phyloP scores from a whole-genome alignment of 2,113 vertebrate genomes.

The Varanus komodoensis region DNA sequence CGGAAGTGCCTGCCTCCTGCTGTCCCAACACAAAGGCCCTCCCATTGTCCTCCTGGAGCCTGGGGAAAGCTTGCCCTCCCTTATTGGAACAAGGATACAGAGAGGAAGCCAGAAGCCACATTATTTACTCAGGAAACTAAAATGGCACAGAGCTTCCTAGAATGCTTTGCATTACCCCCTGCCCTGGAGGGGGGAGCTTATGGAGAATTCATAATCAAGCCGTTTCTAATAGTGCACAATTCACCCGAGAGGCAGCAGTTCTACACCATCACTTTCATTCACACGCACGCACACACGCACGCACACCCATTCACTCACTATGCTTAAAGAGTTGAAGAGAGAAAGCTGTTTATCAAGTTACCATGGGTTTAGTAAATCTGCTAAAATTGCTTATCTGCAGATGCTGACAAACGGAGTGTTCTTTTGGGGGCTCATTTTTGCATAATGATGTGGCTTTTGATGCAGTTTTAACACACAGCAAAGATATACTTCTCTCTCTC shows the following conservation, averaged over 20 bases:
- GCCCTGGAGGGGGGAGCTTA: rapidly evolving
- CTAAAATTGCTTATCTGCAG: background rate
- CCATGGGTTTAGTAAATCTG: background rate
- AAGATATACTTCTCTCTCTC: background rate
- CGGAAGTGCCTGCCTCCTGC: background rate
- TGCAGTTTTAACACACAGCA: rapidly evolving
- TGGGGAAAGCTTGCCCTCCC: background rate
- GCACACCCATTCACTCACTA: background rate
- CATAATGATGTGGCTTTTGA: rapidly evolving
- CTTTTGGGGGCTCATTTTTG: background rate
- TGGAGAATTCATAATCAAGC: background rate
- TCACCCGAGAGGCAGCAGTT: background rate
- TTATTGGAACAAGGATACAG: background rate
- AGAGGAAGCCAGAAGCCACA: background rate
- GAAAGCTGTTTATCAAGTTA: background rate
- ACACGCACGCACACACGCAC: background rate
- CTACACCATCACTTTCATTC: background rate
- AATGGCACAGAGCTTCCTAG: rapidly evolving
- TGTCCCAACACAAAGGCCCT: background rate
- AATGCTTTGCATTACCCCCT: background rate
- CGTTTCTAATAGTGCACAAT: background rate
- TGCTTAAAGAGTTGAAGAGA: background rate
- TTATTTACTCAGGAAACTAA: background rate
- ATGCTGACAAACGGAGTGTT: rapidly evolving
- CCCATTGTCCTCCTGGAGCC: background rate